These are phyloP conservation scores for Pseudomugil gertrudae DNA, from an alignment of 2,797 vertebrate species.

Conservation along the genomic window DNA sequence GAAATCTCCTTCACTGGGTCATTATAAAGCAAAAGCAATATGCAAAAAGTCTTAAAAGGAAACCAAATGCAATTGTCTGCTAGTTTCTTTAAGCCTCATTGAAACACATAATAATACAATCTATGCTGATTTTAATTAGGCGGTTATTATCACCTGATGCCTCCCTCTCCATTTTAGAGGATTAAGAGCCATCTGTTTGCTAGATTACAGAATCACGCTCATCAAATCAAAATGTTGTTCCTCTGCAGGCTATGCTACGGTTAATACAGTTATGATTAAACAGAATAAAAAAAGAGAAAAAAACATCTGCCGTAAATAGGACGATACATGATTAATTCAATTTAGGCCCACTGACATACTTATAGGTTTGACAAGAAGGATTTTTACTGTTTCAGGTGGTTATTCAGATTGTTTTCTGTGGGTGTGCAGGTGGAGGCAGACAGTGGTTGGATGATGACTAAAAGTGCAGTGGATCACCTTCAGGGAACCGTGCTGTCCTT, in stretches of 20 bases:
- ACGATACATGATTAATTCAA: no score
- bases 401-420: not conserved
- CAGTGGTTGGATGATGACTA: constrained; percentile 93
- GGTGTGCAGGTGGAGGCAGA: constrained; percentile 83
- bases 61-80: not conserved
- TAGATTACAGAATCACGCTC: constrained; percentile 35
- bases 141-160: constrained; percentile 12
- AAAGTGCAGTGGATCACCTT: constrained; percentile 89
- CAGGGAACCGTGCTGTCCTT: constrained; percentile 93
- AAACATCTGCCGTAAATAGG: constrained; percentile 2
- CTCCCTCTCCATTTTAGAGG: constrained; percentile 11
- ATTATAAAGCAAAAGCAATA: not conserved
- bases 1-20: not conserved
- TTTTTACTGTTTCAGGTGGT: no score
- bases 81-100: not conserved
- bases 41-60: constrained; percentile 2
- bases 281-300: not conserved
- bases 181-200: constrained; percentile 54
- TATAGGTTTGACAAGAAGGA: no score
- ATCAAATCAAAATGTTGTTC: constrained; percentile 30
- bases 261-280: constrained; percentile 14
- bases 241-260: constrained; percentile 28
- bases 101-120: no score
- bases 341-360: no score
- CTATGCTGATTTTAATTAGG: constrained; percentile 21